A percentile compares a stretch with the other conserved stretches of the same genome.
These are phyloP conservation scores for Enteromius unitaeniatus DNA, from an alignment of 2,797 vertebrate genomes.

Conservation along the genomic window DNA sequence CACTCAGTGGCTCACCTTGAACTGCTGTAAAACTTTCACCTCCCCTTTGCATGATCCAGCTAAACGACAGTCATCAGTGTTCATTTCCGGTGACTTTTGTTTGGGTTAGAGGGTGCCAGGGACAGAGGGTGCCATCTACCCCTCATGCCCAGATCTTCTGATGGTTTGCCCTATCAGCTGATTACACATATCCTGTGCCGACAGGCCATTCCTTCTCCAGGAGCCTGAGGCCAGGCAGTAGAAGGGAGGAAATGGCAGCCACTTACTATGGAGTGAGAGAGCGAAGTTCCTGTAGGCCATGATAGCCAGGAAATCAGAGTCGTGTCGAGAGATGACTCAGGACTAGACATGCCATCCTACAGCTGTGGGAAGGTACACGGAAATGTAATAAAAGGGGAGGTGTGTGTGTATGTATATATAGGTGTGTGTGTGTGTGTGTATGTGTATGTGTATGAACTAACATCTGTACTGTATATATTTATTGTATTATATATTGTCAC, in stretches of 20 bases:
- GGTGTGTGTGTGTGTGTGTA: no score
- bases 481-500: no score
- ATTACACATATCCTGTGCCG: slow-evolving; percentile 47
- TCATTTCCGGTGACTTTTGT: slow-evolving; percentile 27
- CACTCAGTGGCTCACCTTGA: slow-evolving; percentile 50
- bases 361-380: slow-evolving; percentile 10
- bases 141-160: not conserved
- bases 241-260: slow-evolving; percentile 39
- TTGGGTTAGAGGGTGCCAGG: slow-evolving; percentile 20
- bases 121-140: slow-evolving; percentile 24
- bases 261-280: slow-evolving; percentile 26
- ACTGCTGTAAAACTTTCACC: slow-evolving; percentile 51
- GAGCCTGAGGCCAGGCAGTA: slow-evolving; percentile 10
- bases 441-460: no score
- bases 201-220: slow-evolving; percentile 12
- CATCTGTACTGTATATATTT: no score
- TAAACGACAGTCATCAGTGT: not conserved
- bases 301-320: slow-evolving; percentile 46
- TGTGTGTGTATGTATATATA: no score
- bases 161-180: slow-evolving; percentile 35
- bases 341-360: slow-evolving; percentile 7
- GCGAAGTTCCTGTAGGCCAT: slow-evolving; percentile 21
- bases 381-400: not conserved
- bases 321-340: slow-evolving; percentile 19
- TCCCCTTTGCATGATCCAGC: not conserved